Evolutionary conservation across 2,113 vertebrate genomes (phyloP), one percentile per base, ranked within the genome.

Genomic region (Strigops habroptila): DNA sequence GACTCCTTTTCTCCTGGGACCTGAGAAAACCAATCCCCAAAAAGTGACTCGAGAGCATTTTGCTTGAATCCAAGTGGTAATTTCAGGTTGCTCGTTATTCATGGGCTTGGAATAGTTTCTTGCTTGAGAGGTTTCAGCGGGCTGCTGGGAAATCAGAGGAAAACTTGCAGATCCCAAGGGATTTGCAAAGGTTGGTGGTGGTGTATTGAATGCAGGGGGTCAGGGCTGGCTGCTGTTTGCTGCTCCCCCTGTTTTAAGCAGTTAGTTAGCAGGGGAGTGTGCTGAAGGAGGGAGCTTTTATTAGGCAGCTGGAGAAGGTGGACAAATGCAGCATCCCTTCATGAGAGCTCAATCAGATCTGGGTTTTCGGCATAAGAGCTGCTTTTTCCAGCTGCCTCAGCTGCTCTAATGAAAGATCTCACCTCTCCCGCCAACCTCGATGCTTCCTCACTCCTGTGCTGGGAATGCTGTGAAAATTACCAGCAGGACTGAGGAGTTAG

Each of bases 391-490:
- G 9, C 55, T 19, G 41, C 53, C 22, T 46, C 43, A 8, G 77
- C 49, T 70, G 64, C 74, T 57, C 33, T 73, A 64, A 5, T 90
- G 62, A 73, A 82, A 60, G 75, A 4, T 6, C 41, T 27, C 65
- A 4, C 64, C 88, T 70, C 69, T 85, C 18, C 60, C 74, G 13
- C 81, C 43, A 69, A 35, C 64, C 63, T 60, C 6, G 39, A 44
- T 35, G 53, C 64, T 83, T 64, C n/a, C 0, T 71, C 67, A 7
- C 83, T 0, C 2, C 52, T 37, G 3, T 11, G 1, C 30, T 4
- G 73, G 49, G 60, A 84, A 74, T 59, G 81, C 59, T 67, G 69
- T 52, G 62, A 19, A 41, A 85, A 82, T 82, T 30, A 27, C 31
- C 41, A 12, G 68, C 64, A 51, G 62, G 3, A 73, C 52, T 0